Base-by-base conservation (phyloP, 2,888 invertebrate genomes). In the Rugalucina vietnamica region DNA sequence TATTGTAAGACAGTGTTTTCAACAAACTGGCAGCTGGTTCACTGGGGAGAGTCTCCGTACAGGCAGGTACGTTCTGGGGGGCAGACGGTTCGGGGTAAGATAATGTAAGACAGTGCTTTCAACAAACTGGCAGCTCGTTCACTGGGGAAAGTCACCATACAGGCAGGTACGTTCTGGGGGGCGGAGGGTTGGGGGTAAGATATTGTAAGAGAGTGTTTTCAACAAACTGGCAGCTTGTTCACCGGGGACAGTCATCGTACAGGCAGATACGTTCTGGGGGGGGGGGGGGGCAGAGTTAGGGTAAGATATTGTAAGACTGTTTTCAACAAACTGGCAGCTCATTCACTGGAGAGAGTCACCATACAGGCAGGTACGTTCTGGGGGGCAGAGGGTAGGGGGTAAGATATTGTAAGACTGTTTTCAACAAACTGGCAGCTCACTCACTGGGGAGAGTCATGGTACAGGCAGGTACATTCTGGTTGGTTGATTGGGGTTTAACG, bases 261-360 rank as follows among this genome's bases (percentile, higher is more conserved):
- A 84, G 86, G 43, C 86, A 86, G 86, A 84, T 84, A 50, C 14
- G 54, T 72, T 36, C 37, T n/a, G n/a, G n/a, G n/a, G n/a, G n/a
- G n/a, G n/a, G n/a, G n/a, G n/a, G n/a, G n/a, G n/a, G n/a, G n/a
- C n/a, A n/a, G n/a, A n/a, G n/a, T n/a, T n/a, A n/a, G n/a, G n/a
- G n/a, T n/a, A n/a, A n/a, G n/a, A n/a, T 87, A 85, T 43, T 87
- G 87, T 83, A 85, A 83, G 70, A 77, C 85, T 85, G 57, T 87
- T 87, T 50, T 69, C 79, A 39, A 87, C 87, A 74, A 85, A 87
- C 72, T 87, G 87, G 87, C 87, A 76, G 14, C 79, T 87, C 1
- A 85, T 87, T 39, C 85, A 87, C 43, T 87, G 85, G 85, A 85
- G 87, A 39, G 87, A 87, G 49, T 87, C 87, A 49, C 87, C 87